These are phyloP conservation scores for Aulostomus chinensis DNA, from an alignment of 2,797 vertebrate species.

Conservation along the genomic window DNA sequence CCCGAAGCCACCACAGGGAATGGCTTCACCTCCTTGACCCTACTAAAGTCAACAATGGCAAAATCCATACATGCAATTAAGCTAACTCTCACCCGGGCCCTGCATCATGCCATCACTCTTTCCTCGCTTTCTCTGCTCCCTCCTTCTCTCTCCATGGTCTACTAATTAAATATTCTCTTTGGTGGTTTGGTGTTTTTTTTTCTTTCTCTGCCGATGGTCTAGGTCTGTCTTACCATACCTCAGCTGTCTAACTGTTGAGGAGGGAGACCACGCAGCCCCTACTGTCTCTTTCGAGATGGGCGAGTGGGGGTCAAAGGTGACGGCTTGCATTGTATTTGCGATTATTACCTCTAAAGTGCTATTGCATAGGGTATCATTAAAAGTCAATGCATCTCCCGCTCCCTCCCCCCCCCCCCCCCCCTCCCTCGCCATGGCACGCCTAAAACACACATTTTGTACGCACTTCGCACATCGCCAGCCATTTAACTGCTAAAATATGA, in stretches of 20 bases:
- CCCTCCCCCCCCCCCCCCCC: conserved; percentile 9
- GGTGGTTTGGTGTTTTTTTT: conserved; percentile 5
- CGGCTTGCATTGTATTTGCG: conserved; percentile 56
- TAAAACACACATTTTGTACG: conserved; percentile 56
- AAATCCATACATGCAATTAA: conserved; percentile 72
- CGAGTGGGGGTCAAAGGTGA: conserved; percentile 50
- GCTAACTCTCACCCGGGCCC: conserved; percentile 41
- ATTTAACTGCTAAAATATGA: conserved; percentile 75
- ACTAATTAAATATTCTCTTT: conserved; percentile 38
- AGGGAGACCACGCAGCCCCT: conserved; percentile 13
- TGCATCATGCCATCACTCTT: conserved; percentile 29
- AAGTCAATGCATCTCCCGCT: conserved; percentile 61
- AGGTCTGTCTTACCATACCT: conserved; percentile 16
- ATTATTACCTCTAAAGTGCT: conserved; percentile 71
- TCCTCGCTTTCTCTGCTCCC: conserved; percentile 4
- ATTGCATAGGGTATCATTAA: conserved; percentile 66
- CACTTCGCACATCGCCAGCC: conserved; percentile 52
- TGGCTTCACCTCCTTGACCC: conserved; percentile 55
- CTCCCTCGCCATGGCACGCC: conserved; percentile 9
- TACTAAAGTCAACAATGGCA: conserved; percentile 65
- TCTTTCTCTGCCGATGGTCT: conserved; percentile 34
- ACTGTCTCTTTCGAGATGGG: not conserved
- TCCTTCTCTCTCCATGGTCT: conserved; percentile 14
- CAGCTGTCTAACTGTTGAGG: conserved; percentile 27
- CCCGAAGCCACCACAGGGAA: conserved; percentile 51